Percentiles rank a stretch among this genome's conserved stretches.
These are phyloP conservation scores for Dendrolimus punctatus DNA, from an alignment of 1,140 invertebrate species.

Conservation along the genomic window DNA sequence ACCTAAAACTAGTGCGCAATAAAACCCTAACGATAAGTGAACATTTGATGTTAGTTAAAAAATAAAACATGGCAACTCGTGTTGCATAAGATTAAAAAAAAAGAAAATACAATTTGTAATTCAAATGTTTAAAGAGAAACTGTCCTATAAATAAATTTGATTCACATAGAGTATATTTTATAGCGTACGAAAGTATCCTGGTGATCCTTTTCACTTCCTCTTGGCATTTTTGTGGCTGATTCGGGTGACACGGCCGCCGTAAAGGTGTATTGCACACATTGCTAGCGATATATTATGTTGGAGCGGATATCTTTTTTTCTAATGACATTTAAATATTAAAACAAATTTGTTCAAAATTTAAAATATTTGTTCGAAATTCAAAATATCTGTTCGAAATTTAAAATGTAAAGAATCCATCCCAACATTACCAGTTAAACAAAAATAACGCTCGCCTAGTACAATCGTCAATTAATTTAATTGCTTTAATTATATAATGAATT, in stretches of 20 bases:
- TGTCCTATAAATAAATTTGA: too few relatives aligned
- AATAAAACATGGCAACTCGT: too few relatives aligned
- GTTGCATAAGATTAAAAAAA: too few relatives aligned
- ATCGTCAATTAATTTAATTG: slow-evolving; percentile 21
- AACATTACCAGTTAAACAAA: slow-evolving; percentile 40
- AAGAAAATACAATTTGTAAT: too few relatives aligned
- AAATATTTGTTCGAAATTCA: slow-evolving; percentile 5
- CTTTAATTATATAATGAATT: slow-evolving; percentile 3
- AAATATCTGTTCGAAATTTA: too few relatives aligned
- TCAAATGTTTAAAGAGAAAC: too few relatives aligned
- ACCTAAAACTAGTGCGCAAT: too few relatives aligned
- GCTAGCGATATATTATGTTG: slow-evolving; percentile 50
- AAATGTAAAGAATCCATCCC: slow-evolving; percentile 29
- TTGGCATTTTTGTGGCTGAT: slow-evolving; percentile 38
- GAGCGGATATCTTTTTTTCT: slow-evolving; percentile 23
- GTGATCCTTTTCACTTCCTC: slow-evolving; percentile 5
- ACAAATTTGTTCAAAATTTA: background rate
- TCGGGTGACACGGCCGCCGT: slow-evolving; percentile 46
- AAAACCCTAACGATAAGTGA: too few relatives aligned
- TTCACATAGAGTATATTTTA: too few relatives aligned
- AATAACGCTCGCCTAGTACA: slow-evolving; percentile 54
- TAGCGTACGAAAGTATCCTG: too few relatives aligned
- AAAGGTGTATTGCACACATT: slow-evolving; percentile 62
- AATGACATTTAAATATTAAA: background rate
- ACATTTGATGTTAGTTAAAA: too few relatives aligned